Evolutionary conservation across 2,888 invertebrate genomes (phyloP), one percentile per base, ranked within the genome.

Genomic region (Mongoloraphidia duomilia): DNA sequence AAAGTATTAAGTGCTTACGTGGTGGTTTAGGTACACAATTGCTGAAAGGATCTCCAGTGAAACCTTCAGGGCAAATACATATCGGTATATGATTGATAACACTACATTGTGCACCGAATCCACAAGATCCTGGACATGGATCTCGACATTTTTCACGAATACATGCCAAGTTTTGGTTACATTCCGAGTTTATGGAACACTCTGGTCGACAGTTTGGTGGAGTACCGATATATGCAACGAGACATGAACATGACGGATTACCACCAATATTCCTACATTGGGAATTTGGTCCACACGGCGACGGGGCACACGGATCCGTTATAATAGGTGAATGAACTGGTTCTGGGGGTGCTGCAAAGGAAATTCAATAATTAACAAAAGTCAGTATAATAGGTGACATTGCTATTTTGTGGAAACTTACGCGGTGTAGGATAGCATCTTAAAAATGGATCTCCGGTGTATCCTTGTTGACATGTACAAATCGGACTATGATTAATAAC

Each of bases 101-200:
- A 42, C 65, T 65, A 62, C 80, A 75, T 54, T 67, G 64, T 41
- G 82, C 73, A 53, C 70, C 68, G 59, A 69, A 62, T 52, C 81
- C 80, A 61, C 81, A 83, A 1, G 80, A 75, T n/a, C 81, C 81
- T 38, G 75, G 76, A 56, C 83, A 84, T 2, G 82, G 82, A 60
- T 82, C 79, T 51, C 68, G 66, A 59, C 82, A 82, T 61, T 74
- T 79, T 60, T 79, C 75, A 52, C 73, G 74, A 33, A 81, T 72
- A 58, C 83, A 84, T 9, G 82, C 77, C 51, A 73, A 66, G 50
- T 78, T 76, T 52, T 77, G 75, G 8, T 77, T 60, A 59, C 86
- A 86, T 50, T 84, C 84, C 17, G 79, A 72, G 60, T 79, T 79
- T 35, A 77, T 74, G 1, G 72, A 69, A 62, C 82, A 82, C 62